Evolutionary conservation across 2,888 invertebrate genomes (phyloP), one percentile per base, ranked within the genome.

Genomic region (Lypha dubia): DNA sequence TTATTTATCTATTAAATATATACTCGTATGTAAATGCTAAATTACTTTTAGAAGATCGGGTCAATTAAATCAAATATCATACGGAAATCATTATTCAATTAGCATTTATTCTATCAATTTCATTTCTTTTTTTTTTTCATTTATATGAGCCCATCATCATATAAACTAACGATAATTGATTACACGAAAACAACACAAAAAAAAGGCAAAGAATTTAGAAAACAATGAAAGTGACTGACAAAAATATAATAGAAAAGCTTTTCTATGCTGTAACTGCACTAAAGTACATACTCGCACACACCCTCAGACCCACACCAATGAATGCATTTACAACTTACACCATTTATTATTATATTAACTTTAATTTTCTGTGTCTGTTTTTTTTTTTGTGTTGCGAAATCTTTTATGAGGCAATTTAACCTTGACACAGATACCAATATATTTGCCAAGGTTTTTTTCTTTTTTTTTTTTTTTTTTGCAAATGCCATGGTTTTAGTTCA

Each of bases 361-460:
- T 44, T 15, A 44, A 24, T 24, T 46, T 22, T 62, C 11, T 44
- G 17, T n/a, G 17, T 22, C 4, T 38, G 11, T 38, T 38, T 70
- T 63, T n/a, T 65, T 9, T 60, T 51, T 79, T 71, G 32, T 51
- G 51, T 76, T 68, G 71, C 80, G 79, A 35, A 4, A 28, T 28
- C 83, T 70, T 75, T 83, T 75, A 24, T 58, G 65, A 75, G 75
- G 79, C 79, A 73, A 73, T 79, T 76, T 85, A 85, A 84, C 86
- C 86, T 86, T 87, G 86, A 87, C 86, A 83, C 51, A 81, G 60
- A 85, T 86, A 86, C 71, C 71, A 70, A 76, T 65, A 73, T 56
- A 77, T 65, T 71, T 76, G 41, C 51, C 49, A 63, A 56, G 35
- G 56, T 65, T 20, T 51, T 60, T n/a, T 13, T 9, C 32, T 65